Evolutionary conservation across 2,888 invertebrate species (phyloP), one percentile per base, ranked within the genome.

Genomic region (Pseudococcus viburni): DNA sequence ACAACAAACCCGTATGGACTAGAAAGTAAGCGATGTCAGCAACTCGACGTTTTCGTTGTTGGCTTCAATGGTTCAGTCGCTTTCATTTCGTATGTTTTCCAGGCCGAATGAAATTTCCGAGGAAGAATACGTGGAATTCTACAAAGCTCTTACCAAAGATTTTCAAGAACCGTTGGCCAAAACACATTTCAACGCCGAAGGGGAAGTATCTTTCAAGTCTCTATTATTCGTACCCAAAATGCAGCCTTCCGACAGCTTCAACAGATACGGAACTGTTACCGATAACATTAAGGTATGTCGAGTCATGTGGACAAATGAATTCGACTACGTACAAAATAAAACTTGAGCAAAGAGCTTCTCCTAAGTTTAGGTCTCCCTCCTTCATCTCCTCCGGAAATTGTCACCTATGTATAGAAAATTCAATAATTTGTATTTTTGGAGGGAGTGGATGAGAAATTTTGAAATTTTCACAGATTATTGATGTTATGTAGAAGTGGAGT

Each of bases 1-100:
- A 97, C 91, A 96, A 97, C 91, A 99, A 99, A 93, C 99, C 99
- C 22, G 97, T 99, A 91, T 99, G 99, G 99, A 98, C 98, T 33
- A 94, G 98, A 91, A 99, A 99, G 94, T 94, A 92, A 91, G 91
- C 90, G 64, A 26, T 33, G 3, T 33, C 26, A 33, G 26, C 26
- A 33, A 33, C 3, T 33, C 26, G 26, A 33, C 3, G 26, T 33
- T 33, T 2, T 33, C 3, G 26, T 51, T 59, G 64, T 55, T 55
- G n/a, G n/a, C n/a, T n/a, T 17, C 15, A n/a, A 55, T 17, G 8
- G 17, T 51, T n/a, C 55, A 3, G 4, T 55, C 6, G 6, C 42
- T 9, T 42, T 42, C 42, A 6, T 42, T 9, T 42, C 5, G 55
- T 0, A 6, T 55, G 7, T 55, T 55, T 55, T 55, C 73, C 85